A percentile compares a stretch with the other conserved stretches of the same genome.
Conservation (phyloP, 1,140 invertebrate genomes). For the Leptopilina clavipes region DNA sequence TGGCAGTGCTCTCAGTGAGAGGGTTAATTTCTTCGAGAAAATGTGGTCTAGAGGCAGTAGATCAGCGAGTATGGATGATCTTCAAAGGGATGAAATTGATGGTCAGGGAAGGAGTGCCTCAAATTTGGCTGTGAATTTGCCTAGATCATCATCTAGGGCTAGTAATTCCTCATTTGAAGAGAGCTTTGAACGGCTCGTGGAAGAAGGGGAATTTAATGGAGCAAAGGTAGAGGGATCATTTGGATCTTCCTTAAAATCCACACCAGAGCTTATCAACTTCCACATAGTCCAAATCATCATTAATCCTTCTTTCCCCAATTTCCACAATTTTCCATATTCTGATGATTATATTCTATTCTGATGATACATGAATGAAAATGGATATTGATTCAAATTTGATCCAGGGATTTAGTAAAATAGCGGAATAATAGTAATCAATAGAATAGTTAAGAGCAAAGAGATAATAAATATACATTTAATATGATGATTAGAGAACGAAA, state of each 20-base stretch:
- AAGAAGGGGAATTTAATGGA: slow-evolving; percentile 80
- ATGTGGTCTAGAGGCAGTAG: slow-evolving; percentile 77
- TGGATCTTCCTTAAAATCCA: not conserved
- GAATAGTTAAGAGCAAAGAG: too few relatives aligned
- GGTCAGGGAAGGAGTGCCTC: slow-evolving; percentile 43
- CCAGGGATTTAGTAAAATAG: too few relatives aligned
- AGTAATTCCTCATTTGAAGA: slow-evolving; percentile 76
- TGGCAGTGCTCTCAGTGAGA: slow-evolving; percentile 78
- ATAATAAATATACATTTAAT: too few relatives aligned
- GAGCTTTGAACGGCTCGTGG: slow-evolving; percentile 76
- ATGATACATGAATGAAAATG: too few relatives aligned
- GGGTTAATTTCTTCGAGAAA: slow-evolving; percentile 86
- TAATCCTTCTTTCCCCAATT: too few relatives aligned
- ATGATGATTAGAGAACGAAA: too few relatives aligned
- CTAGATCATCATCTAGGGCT: slow-evolving; percentile 54
- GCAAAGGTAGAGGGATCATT: slow-evolving; percentile 64
- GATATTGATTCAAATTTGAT: too few relatives aligned
- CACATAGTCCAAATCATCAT: too few relatives aligned
- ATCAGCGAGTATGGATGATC: slow-evolving; percentile 67
- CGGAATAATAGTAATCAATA: too few relatives aligned
- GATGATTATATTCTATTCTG: too few relatives aligned
- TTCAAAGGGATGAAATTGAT: slow-evolving; percentile 47
- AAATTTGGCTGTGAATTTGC: slow-evolving; percentile 2
- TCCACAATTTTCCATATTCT: too few relatives aligned
- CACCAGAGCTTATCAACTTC: too few relatives aligned